Evolutionary conservation across 2,888 invertebrate genomes (phyloP).

Genomic region (Cenopis cana): DNA sequence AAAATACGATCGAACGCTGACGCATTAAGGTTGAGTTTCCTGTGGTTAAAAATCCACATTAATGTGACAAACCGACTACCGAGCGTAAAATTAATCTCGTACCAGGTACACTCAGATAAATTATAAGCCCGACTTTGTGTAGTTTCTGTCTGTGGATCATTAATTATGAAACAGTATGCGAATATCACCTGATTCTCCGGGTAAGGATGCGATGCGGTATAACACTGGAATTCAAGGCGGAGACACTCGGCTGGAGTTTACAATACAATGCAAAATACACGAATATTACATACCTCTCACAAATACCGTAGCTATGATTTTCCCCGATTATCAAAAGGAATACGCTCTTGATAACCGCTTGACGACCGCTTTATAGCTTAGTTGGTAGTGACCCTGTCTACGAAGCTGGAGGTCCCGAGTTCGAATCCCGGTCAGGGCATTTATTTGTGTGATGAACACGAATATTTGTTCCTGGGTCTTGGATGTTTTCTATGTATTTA

Average conservation of each 20-base stretch:
- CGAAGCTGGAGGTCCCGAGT: too few species aligned
- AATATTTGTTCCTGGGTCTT: too few species aligned
- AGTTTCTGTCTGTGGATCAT: constrained; percentile 54
- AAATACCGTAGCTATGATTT: too few species aligned
- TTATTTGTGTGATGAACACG: too few species aligned
- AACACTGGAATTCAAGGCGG: neutral
- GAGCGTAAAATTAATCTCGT: constrained; percentile 56
- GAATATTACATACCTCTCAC: too few species aligned
- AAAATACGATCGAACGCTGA: neutral
- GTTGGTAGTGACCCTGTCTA: too few species aligned
- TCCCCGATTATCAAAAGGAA: too few species aligned
- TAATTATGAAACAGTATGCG: constrained; percentile 55
- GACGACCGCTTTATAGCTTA: too few species aligned
- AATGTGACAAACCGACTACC: neutral
- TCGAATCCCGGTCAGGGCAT: too few species aligned
- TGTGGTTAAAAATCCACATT: neutral
- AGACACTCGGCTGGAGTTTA: neutral
- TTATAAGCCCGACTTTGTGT: constrained; percentile 52
- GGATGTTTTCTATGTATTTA: too few species aligned
- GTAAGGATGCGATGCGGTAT: constrained; percentile 16
- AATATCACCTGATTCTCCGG: constrained; percentile 49
- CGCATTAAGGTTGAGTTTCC: neutral
- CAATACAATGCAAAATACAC: too few species aligned
- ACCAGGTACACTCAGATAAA: constrained; percentile 40
- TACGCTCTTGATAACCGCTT: too few species aligned